These are phyloP conservation scores for Drosophila neutralis DNA, from an alignment of 2,888 invertebrate genomes.

Conservation along the genomic window DNA sequence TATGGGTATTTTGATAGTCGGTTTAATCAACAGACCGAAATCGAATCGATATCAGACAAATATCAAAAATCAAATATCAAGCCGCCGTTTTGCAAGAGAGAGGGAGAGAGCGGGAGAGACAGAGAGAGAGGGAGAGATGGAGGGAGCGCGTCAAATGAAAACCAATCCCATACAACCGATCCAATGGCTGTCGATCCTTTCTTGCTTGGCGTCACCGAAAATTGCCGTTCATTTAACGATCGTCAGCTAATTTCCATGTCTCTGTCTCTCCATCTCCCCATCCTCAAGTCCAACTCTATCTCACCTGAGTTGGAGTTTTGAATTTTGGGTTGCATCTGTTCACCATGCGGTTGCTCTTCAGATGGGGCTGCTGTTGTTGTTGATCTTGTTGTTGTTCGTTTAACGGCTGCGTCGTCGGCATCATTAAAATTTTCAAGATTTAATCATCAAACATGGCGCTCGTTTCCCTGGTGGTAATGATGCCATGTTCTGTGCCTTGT, in stretches of 20 bases:
- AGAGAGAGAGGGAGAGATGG: background rate
- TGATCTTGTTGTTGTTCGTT: slow-evolving; percentile 39
- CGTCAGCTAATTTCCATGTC: slow-evolving; percentile 79
- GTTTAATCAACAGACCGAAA: slow-evolving; percentile 53
- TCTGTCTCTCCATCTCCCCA: background rate
- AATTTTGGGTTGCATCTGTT: slow-evolving; percentile 48
- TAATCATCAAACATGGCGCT: slow-evolving; percentile 82
- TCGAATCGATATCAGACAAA: slow-evolving; percentile 42
- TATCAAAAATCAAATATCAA: slow-evolving; percentile 43
- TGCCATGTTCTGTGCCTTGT: slow-evolving; percentile 75
- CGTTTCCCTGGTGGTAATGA: slow-evolving; percentile 69
- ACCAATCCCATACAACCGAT: slow-evolving; percentile 62
- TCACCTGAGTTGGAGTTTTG: slow-evolving; percentile 9
- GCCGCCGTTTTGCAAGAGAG: slow-evolving; percentile 50
- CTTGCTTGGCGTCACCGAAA: slow-evolving; percentile 68
- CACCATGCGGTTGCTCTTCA: slow-evolving; percentile 20
- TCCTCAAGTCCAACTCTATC: slow-evolving; percentile 6
- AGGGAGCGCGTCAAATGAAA: slow-evolving; percentile 74
- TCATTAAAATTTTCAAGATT: slow-evolving; percentile 82
- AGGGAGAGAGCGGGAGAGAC: too few species aligned
- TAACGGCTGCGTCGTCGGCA: slow-evolving; percentile 70
- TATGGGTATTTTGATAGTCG: slow-evolving; percentile 73
- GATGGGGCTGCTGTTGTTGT: slow-evolving; percentile 22
- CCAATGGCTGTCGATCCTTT: slow-evolving; percentile 54
- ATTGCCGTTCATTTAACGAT: slow-evolving; percentile 73